phyloP scores from a whole-genome alignment of 1,140 invertebrate genomes.

The Cheumatopsyche charites region DNA sequence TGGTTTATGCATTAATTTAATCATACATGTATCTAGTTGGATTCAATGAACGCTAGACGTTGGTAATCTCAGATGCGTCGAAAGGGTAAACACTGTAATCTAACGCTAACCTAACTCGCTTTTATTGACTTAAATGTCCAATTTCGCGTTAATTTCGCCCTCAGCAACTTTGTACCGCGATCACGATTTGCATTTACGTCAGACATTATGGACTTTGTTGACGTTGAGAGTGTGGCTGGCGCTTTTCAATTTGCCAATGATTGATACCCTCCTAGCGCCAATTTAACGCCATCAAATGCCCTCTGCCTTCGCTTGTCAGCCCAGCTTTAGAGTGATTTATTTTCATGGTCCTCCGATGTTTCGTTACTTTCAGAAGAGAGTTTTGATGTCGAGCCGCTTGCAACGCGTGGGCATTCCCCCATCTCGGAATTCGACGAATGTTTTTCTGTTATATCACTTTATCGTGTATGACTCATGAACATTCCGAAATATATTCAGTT shows the following conservation, averaged over 20 bases:
- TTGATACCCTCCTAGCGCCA: not conserved
- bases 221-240: not conserved
- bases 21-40: not conserved
- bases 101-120: not conserved
- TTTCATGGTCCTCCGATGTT: too few species aligned
- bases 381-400: too few species aligned
- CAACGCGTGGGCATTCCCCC: too few species aligned
- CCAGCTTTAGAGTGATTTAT: too few species aligned
- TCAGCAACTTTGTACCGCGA: not conserved
- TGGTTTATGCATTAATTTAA: too few species aligned
- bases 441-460: constrained; percentile 2
- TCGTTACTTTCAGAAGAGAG: too few species aligned
- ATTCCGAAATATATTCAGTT: constrained; percentile 7
- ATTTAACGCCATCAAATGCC: not conserved
- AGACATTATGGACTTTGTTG: not conserved
- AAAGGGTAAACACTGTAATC: not conserved
- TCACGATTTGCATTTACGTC: not conserved
- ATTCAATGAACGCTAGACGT: not conserved
- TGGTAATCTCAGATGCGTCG: not conserved
- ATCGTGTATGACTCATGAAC: constrained; percentile 11
- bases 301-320: too few species aligned
- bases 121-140: constrained; percentile 18
- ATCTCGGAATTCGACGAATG: not conserved
- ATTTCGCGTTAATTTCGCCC: constrained; percentile 17
- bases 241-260: not conserved